Evolutionary conservation across 2,113 vertebrate genomes (phyloP), one percentile per base, ranked within the genome.

Genomic region (Brachypteracias leptosomus): DNA sequence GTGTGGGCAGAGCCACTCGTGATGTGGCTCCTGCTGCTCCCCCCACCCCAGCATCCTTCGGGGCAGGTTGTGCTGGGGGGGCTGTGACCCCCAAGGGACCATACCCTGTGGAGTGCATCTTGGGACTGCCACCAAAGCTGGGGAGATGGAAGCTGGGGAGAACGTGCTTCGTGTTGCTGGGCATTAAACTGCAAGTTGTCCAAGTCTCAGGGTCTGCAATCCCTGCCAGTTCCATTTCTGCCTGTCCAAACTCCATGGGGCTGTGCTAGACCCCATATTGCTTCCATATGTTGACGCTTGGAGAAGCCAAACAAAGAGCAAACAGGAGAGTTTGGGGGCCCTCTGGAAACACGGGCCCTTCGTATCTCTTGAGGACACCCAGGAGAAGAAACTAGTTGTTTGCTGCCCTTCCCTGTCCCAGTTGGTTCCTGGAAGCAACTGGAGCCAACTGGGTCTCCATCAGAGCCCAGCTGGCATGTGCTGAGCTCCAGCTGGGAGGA

Each of bases 301-400:
- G 83, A 80, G 83, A 42, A 86, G 80, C 51, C 83, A 16, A 77
- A 95, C 85, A 97, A 97, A 95, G 90, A 94, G 63, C 31, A 16
- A n/a, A 73, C 7, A 5, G 71, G 21, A 70, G 95, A 86, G 83
- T 84, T 86, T 47, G 5, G 67, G 54, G 36, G 55, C 68, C 38
- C 11, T 74, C 36, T 13, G 44, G 51, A 33, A 66, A 9, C 40
- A 19, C 1, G 3, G n/a, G 29, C 8, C 17, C 29, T 58, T 61
- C 71, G 73, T 21, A 8, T 36, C 55, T 84, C 4, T 25, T 12
- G 62, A 36, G 57, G 54, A 44, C 33, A 26, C 15, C 3, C 6
- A 9, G 29, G 81, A 57, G 47, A 31, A 76, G 49, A 54, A 86
- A 13, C 15, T 15, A 42, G 16, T 58, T 92, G 13, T 21, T 90